Conservation (phyloP, 2,797 vertebrate genomes). For the Enteromius fasciolatus region DNA sequence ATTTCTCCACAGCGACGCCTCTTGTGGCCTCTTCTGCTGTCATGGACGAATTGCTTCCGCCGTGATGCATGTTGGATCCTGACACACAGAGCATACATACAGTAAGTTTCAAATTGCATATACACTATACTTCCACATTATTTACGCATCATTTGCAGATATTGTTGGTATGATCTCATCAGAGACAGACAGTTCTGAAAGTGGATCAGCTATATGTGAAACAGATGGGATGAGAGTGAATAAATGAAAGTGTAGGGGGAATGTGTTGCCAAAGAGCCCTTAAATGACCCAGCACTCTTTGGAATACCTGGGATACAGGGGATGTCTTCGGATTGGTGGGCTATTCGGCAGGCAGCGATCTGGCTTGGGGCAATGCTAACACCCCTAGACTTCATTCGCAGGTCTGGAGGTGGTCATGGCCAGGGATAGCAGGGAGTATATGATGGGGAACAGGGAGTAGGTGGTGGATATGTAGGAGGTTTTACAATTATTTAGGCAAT, state of each 20-base stretch:
- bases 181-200: constrained; percentile 39
- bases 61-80: constrained; percentile 88
- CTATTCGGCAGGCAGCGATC: constrained; percentile 73
- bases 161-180: constrained; percentile 21
- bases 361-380: constrained; percentile 68
- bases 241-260: constrained; percentile 15
- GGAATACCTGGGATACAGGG: constrained; percentile 69
- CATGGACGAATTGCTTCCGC: constrained; percentile 75
- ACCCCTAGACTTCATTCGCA: constrained; percentile 70
- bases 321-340: constrained; percentile 68
- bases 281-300: constrained; percentile 22
- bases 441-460: neutral
- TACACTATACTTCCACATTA: neutral
- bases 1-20: constrained; percentile 92
- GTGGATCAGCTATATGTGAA: constrained; percentile 10
- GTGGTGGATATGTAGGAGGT: neutral
- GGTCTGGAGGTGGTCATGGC: constrained; percentile 67
- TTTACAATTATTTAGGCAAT: neutral
- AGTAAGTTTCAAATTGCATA: constrained; percentile 20
- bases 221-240: constrained; percentile 37
- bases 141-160: constrained; percentile 11
- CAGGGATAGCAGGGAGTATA: constrained; percentile 9
- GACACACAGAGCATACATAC: constrained; percentile 32
- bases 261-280: constrained; percentile 30
- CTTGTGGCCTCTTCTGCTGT: constrained; percentile 82